These are phyloP conservation scores for Xylota segnis DNA, from an alignment of 2,888 invertebrate genomes.

Conservation along the genomic window DNA sequence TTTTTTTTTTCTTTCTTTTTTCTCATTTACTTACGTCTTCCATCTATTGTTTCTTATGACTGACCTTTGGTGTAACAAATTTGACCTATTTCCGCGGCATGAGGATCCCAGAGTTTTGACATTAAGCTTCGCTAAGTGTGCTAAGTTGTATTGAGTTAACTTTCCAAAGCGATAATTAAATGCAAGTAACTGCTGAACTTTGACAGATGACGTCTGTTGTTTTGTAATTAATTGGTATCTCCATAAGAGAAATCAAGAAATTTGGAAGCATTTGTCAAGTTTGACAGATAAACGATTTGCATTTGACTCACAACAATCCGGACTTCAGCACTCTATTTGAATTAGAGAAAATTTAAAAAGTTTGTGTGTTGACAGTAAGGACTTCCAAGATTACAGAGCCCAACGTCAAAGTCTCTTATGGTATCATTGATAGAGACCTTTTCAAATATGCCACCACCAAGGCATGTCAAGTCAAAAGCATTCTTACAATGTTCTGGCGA, in stretches of 20 bases:
- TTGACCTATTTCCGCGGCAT: constrained; percentile 37
- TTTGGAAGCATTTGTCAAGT: not conserved
- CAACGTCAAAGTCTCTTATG: too few species aligned
- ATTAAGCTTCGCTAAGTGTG: constrained; percentile 2
- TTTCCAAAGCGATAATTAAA: constrained; percentile 33
- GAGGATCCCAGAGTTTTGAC: constrained; percentile 39
- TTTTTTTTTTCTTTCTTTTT: not conserved
- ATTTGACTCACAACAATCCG: too few species aligned
- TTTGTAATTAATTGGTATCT: constrained; percentile 1
- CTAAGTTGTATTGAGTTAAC: not conserved
- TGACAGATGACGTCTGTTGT: not conserved
- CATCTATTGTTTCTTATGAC: constrained; percentile 27
- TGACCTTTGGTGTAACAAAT: constrained; percentile 46
- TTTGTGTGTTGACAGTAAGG: too few species aligned
- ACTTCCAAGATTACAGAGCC: too few species aligned
- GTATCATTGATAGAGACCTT: too few species aligned
- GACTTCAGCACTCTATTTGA: too few species aligned
- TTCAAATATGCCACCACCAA: too few species aligned
- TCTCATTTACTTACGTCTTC: constrained; percentile 8
- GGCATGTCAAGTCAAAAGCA: too few species aligned
- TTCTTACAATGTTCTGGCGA: too few species aligned
- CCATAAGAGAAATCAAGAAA: not conserved
- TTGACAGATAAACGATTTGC: not conserved
- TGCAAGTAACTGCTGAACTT: constrained; percentile 15
- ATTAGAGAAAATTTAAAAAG: too few species aligned